phyloP scores from a whole-genome alignment of 2,113 vertebrate species.

The Megatriorchis doriae region DNA sequence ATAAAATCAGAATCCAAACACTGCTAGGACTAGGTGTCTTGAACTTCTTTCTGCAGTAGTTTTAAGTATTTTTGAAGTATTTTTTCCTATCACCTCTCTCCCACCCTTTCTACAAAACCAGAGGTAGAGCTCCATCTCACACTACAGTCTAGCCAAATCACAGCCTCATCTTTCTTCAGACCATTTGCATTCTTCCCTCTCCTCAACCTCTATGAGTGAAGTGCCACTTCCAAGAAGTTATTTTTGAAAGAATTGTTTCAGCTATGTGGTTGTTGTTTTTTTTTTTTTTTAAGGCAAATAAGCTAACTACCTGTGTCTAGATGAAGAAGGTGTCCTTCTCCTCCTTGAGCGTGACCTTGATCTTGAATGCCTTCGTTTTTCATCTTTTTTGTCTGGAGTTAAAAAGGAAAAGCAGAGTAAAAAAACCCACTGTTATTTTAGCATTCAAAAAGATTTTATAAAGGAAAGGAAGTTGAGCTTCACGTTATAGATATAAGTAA shows the following conservation, averaged over 20 bases:
- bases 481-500: rapidly evolving
- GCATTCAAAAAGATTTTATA: neutral
- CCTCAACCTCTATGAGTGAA: neutral
- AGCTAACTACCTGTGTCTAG: conserved; percentile 84
- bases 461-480: neutral
- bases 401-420: neutral
- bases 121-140: neutral
- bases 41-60: neutral
- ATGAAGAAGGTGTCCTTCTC: conserved; percentile 90
- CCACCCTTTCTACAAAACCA: no score
- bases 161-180: neutral
- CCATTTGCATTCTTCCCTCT: neutral
- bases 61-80: neutral
- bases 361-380: conserved; percentile 92
- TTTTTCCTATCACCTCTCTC: neutral
- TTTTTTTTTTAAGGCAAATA: neutral
- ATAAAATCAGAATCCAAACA: neutral
- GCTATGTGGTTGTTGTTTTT: neutral
- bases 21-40: neutral
- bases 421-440: rapidly evolving
- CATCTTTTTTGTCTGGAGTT: conserved; percentile 91
- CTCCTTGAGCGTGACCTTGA: conserved; percentile 89
- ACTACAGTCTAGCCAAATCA: neutral
- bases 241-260: neutral
- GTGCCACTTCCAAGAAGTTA: neutral